Evolutionary conservation across 2,888 invertebrate genomes (phyloP), one percentile per base, ranked within the genome.

Genomic region (Eristalinus aeneus): DNA sequence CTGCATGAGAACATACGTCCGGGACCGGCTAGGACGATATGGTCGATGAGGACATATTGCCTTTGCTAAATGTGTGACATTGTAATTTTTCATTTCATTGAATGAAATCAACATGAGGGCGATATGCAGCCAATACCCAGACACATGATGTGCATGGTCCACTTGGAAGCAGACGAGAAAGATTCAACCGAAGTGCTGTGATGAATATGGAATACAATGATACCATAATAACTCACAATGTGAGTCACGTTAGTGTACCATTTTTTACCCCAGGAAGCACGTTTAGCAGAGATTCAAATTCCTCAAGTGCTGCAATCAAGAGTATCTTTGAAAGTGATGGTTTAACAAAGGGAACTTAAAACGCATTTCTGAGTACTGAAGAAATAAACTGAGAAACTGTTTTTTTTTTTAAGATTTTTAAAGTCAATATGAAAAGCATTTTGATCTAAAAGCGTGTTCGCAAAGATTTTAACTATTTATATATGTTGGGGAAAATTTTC

Each of bases 231-330:
- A 75, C 75, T 84, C 84, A 75, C 79, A 22, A 79, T 80, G 79
- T 84, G 69, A 84, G 84, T 84, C 84, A 84, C 84, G 84, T 84
- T 71, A 31, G 23, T n/a, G 22, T 20, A 23, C 46, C 54, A 5
- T 20, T 60, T 68, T 60, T 75, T 46, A n/a, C n/a, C 36, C n/a
- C 36, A 74, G 68, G 53, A 79, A 74, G 75, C 80, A 80, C 80
- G 84, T 72, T 80, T 75, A 71, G 75, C 79, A 75, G 65, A 16
- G 84, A 84, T 84, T 79, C 84, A 84, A 80, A 84, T 84, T 84
- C 67, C 80, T 84, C 71, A 84, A 84, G 74, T 80, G 84, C 71
- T 84, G 84, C 80, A 84, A 84, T 84, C 80, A 84, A 67, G 80
- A 53, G 54, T 63, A 36, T 4, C 39, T 63, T 12, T 16, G 10